Evolutionary conservation across 2,113 vertebrate species (phyloP), one percentile per base, ranked within the genome.

Genomic region (Formicarius rufipectus): DNA sequence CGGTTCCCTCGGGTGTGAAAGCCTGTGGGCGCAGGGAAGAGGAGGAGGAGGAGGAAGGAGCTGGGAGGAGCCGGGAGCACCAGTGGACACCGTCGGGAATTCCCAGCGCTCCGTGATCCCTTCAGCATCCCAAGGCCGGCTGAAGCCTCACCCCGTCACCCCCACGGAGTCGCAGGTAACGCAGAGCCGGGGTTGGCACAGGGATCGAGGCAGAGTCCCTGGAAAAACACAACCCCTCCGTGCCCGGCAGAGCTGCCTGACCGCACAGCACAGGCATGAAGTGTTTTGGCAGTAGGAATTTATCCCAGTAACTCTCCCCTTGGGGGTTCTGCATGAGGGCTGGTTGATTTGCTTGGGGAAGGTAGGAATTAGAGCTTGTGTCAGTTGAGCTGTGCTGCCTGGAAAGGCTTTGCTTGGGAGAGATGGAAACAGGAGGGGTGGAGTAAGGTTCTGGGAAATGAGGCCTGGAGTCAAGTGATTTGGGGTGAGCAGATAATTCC

Each of bases 171-270:
- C 50, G 44, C 91, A 76, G 83, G 83, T 92, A 88, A 80, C 1
- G 3, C 60, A 3, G 53, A 3, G 25, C 14, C 5, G 5, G 4
- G 3, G 44, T 22, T 21, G 35, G 2, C 31, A 2, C 17, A 0
- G 74, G 22, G 7, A 6, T 12, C 10, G 4, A 12, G 1, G 12
- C 30, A 3, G 9, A 4, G n/a, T 39, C 39, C 28, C 20, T 20
- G 39, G 10, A 10, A 31, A 58, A 87, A 50, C 6, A 21, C 59
- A 64, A 4, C 42, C 3, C 39, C 17, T 42, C 69, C 60, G 20
- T 63, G 64, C 14, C 55, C 0, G 2, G 56, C 47, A 62, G 67
- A 63, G 68, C 77, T 27, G 58, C 58, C 44, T 12, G 47, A 53
- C 40, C 22, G 16, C 30, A 4, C 62, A 19, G 31, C 5, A 1